Percentiles rank a stretch among this genome's conserved stretches.
Evolutionary conservation across 2,888 invertebrate genomes (phyloP).

Genomic region (Siphlonurus alternatus): DNA sequence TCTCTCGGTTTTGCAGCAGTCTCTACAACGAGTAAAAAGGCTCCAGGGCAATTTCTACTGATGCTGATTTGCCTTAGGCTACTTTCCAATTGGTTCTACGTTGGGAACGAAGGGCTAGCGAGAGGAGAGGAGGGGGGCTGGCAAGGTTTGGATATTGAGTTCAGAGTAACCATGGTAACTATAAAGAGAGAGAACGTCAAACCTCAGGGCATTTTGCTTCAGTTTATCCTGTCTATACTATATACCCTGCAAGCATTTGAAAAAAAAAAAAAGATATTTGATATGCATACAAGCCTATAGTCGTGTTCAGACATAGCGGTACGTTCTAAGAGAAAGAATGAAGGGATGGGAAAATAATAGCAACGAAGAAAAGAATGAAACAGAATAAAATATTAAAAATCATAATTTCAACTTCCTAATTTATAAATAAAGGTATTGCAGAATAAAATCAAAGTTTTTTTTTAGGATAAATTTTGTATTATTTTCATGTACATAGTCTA

Average conservation of each 20-base stretch:
- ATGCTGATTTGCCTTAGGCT: not conserved
- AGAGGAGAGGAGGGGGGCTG: not conserved
- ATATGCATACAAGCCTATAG: not conserved
- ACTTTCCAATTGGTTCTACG: not conserved
- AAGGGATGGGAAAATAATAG: too few relatives aligned
- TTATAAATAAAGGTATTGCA: too few relatives aligned
- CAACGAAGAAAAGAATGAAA: too few relatives aligned
- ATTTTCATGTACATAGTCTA: too few relatives aligned
- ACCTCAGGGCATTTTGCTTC: not conserved
- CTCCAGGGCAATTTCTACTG: not conserved
- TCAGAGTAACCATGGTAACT: conserved; percentile 16
- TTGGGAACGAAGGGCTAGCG: too few relatives aligned
- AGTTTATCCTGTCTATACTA: not conserved
- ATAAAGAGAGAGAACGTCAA: too few relatives aligned
- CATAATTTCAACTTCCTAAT: too few relatives aligned
- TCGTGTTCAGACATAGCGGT: too few relatives aligned
- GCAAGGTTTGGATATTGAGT: conserved; percentile 17
- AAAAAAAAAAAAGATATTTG: not conserved
- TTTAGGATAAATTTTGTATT: too few relatives aligned
- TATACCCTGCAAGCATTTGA: not conserved
- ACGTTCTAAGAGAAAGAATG: too few relatives aligned
- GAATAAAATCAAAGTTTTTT: too few relatives aligned
- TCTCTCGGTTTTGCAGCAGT: not conserved
- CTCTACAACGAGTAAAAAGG: not conserved
- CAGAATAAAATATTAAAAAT: too few relatives aligned